These are phyloP conservation scores for Acromyrmex charruanus DNA, from an alignment of 1,140 invertebrate genomes.

Conservation along the genomic window DNA sequence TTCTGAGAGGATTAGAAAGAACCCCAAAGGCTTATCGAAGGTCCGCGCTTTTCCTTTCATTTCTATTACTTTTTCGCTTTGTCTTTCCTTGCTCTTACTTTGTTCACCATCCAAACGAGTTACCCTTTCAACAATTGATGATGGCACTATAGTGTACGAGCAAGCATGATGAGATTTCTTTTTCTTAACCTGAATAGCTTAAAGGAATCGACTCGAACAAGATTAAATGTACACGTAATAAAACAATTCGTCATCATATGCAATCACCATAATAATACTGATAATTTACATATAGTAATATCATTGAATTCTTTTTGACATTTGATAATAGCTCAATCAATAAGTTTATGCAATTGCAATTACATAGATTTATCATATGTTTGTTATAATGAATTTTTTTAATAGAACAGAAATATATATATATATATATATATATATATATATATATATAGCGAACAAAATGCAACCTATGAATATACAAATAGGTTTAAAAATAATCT, in stretches of 20 bases:
- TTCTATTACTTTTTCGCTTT: conserved; percentile 8
- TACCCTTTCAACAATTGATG: conserved; percentile 37
- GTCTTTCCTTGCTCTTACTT: conserved; percentile 12
- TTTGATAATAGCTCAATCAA: neutral
- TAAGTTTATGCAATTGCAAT: neutral
- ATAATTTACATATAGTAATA: neutral
- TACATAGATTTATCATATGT: neutral
- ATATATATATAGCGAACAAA: neutral
- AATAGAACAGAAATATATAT: neutral
- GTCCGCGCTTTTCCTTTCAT: conserved; percentile 33
- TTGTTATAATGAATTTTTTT: neutral
- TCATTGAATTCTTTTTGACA: neutral
- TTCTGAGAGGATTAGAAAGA: conserved; percentile 39
- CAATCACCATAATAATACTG: neutral
- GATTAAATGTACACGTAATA: neutral
- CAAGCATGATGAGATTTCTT: conserved; percentile 3
- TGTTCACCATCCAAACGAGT: neutral
- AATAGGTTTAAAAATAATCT: neutral
- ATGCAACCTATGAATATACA: neutral
- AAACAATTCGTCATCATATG: neutral
- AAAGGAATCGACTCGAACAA: conserved; percentile 34
- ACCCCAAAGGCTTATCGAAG: conserved; percentile 28
- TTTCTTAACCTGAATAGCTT: conserved; percentile 1
- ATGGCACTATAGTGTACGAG: neutral
- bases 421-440: too few relatives aligned